A percentile compares a stretch with the other conserved stretches of the same genome.
Evolutionary conservation across 35 echinoderm and acorn worm species (phyloP).

Genomic region (Apostichopus californicus): DNA sequence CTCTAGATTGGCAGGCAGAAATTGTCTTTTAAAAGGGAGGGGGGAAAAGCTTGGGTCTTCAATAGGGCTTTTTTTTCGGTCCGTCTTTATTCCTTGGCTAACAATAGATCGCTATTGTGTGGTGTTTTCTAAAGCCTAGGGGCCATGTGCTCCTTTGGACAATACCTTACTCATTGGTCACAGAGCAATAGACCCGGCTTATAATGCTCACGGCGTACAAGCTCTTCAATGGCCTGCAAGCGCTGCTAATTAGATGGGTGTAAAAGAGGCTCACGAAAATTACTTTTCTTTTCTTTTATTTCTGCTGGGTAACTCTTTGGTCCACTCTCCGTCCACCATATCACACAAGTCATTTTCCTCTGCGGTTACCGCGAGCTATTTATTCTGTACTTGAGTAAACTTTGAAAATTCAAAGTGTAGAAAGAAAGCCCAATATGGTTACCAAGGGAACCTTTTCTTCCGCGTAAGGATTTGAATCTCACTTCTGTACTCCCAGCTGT

Average conservation of each 20-base stretch:
- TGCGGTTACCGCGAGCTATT: constrained; percentile 19
- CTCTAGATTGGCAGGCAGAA: constrained; percentile 8
- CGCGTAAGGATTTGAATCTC: neutral
- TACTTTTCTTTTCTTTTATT: neutral
- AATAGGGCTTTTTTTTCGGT: neutral
- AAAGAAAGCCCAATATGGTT: constrained; percentile 6
- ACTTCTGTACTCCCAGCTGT: too few relatives aligned
- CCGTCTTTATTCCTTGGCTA: constrained; percentile 6
- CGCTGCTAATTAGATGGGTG: constrained; percentile 17
- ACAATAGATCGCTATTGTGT: constrained; percentile 33
- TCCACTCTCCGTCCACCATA: neutral
- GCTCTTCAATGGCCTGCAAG: constrained; percentile 11
- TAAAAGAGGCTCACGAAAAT: constrained; percentile 19
- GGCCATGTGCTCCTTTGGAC: neutral
- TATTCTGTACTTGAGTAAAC: constrained; percentile 17
- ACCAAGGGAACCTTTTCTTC: neutral
- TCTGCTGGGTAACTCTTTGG: neutral
- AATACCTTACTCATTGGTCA: neutral
- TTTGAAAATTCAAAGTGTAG: constrained; percentile 1
- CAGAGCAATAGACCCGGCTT: neutral
- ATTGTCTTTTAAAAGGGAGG: neutral
- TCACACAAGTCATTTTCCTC: neutral
- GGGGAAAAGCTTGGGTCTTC: neutral
- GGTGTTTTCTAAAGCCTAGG: constrained; percentile 33
- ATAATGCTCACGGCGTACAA: constrained; percentile 21